Conservation (phyloP, 2,888 invertebrate species). For the Tupiocoris notatus region DNA sequence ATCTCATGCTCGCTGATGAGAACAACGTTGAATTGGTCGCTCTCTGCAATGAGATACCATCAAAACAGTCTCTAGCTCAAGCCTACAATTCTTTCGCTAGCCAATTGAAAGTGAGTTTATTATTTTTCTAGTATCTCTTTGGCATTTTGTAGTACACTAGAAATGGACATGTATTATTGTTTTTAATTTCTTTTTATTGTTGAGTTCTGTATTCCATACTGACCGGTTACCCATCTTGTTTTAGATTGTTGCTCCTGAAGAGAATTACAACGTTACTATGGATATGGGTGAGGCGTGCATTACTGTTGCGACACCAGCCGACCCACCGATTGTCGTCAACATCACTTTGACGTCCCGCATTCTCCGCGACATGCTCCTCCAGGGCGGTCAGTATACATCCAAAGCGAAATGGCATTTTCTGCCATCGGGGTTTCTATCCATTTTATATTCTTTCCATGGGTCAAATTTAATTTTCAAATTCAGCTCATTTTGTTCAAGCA, state of each 20-base stretch:
- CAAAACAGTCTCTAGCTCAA: slow-evolving; percentile 78
- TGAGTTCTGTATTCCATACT: too few relatives aligned
- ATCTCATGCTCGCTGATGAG: slow-evolving; percentile 86
- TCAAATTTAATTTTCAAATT: not conserved
- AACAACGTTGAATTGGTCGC: slow-evolving; percentile 88
- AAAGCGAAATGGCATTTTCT: not conserved
- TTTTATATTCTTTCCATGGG: not conserved
- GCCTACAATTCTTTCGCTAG: slow-evolving; percentile 56
- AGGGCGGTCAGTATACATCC: slow-evolving; percentile 37
- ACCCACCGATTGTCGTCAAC: slow-evolving; percentile 67
- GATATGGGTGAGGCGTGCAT: slow-evolving; percentile 83
- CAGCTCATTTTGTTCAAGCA: not conserved
- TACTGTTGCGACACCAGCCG: slow-evolving; percentile 73
- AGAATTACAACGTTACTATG: slow-evolving; percentile 79
- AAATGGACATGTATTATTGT: too few relatives aligned
- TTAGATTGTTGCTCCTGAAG: slow-evolving; percentile 65
- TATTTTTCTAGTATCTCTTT: too few relatives aligned
- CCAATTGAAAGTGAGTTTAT: slow-evolving; percentile 63
- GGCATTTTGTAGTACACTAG: too few relatives aligned
- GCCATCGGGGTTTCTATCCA: not conserved
- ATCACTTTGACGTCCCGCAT: slow-evolving; percentile 91
- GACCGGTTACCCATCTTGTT: too few relatives aligned
- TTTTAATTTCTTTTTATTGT: too few relatives aligned
- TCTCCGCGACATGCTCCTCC: slow-evolving; percentile 67
- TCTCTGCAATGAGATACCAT: slow-evolving; percentile 92